Evolutionary conservation across 2,113 vertebrate species (phyloP).

Genomic region (human (Homo sapiens)): DNA sequence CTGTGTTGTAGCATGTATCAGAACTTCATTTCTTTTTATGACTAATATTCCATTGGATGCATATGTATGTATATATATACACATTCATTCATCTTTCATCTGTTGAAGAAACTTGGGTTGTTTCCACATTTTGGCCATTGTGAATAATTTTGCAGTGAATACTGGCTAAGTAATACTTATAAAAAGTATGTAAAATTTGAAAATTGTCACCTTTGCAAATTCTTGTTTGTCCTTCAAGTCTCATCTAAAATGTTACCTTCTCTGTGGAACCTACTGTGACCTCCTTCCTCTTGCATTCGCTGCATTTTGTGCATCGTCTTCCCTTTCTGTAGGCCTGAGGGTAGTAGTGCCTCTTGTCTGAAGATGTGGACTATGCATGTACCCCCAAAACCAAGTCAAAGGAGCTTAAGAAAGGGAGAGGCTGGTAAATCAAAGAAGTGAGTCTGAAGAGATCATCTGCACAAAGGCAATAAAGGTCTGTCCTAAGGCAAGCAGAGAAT

Average conservation of each 20-base stretch:
- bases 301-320: not conserved
- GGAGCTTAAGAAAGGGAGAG: not conserved
- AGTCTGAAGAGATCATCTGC: not conserved
- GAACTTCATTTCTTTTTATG: not conserved
- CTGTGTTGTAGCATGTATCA: not conserved
- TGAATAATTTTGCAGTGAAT: not conserved
- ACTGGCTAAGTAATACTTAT: not conserved
- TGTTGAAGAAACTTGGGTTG: not conserved
- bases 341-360: not conserved
- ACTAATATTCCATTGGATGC: not conserved
- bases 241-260: not conserved
- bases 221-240: not conserved
- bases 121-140: not conserved
- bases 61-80: fast-evolving
- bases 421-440: not conserved
- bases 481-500: not conserved
- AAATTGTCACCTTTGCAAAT: not conserved
- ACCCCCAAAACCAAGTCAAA: not conserved
- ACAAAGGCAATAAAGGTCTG: not conserved
- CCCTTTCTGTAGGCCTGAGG: not conserved
- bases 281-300: not conserved
- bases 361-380: not conserved
- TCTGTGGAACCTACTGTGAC: not conserved
- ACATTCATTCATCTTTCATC: not conserved
- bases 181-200: not conserved